Conservation (phyloP, 2,888 invertebrate species). For the Nephrotoma flavescens region DNA sequence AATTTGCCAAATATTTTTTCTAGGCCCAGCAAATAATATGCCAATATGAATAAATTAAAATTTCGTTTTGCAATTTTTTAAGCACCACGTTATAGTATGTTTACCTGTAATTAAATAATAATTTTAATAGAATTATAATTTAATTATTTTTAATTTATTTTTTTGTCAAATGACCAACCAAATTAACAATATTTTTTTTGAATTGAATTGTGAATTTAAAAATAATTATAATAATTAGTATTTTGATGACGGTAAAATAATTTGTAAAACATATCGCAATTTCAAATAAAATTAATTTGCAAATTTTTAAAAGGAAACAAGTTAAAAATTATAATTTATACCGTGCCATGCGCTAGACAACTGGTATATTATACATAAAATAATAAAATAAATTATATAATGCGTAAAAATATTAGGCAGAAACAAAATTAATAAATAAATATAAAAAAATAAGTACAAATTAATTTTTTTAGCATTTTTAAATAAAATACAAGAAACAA, state of each 20-base stretch:
- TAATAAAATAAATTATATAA: neutral
- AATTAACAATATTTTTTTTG: neutral
- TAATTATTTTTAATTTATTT: neutral
- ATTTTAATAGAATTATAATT: neutral
- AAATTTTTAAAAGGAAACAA: neutral
- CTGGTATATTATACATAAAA: neutral
- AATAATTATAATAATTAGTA: neutral
- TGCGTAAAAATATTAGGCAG: neutral
- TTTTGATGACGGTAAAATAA: neutral
- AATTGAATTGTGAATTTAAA: neutral
- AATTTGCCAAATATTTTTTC: too few relatives aligned
- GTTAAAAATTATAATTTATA: neutral
- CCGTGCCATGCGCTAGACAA: neutral
- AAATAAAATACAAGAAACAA: neutral
- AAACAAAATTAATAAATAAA: neutral
- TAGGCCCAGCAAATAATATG: too few relatives aligned
- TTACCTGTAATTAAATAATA: neutral
- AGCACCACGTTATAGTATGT: too few relatives aligned
- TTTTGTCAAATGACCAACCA: neutral
- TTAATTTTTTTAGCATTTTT: neutral
- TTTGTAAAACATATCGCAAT: neutral
- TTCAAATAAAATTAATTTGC: neutral
- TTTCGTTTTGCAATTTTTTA: too few relatives aligned
- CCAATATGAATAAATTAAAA: too few relatives aligned
- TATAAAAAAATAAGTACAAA: neutral